phyloP scores from a whole-genome alignment of 2,113 vertebrate species.

The Microtus oregoni region DNA sequence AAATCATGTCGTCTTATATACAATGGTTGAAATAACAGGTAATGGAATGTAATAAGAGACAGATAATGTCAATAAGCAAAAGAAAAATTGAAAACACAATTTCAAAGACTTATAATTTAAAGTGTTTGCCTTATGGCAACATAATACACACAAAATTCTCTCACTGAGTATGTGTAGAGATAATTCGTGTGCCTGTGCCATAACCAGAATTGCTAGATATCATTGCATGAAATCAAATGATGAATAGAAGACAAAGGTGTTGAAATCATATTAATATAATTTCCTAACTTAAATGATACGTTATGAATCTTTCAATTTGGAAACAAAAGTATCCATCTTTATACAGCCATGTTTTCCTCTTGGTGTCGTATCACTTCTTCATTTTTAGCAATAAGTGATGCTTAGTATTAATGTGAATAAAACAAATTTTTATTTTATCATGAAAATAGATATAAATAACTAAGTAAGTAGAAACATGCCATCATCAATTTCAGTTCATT shows the following conservation, averaged over 20 bases:
- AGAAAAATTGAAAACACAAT: background rate
- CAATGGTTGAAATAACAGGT: background rate
- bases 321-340: background rate
- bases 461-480: background rate
- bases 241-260: background rate
- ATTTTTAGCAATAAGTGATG: background rate
- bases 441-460: background rate
- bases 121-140: background rate
- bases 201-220: background rate
- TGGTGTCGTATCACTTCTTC: background rate
- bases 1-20: background rate
- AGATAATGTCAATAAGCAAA: background rate
- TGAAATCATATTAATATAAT: background rate
- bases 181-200: background rate
- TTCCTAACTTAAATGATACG: background rate
- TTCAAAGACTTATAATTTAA: background rate
- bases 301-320: background rate
- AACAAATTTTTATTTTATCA: background rate
- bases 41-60: background rate
- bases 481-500: background rate
- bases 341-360: background rate
- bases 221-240: background rate
- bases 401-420: background rate
- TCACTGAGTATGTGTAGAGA: background rate
- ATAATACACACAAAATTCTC: background rate